Evolutionary conservation across 2,113 vertebrate species (phyloP).

Genomic region (Rostratula benghalensis): DNA sequence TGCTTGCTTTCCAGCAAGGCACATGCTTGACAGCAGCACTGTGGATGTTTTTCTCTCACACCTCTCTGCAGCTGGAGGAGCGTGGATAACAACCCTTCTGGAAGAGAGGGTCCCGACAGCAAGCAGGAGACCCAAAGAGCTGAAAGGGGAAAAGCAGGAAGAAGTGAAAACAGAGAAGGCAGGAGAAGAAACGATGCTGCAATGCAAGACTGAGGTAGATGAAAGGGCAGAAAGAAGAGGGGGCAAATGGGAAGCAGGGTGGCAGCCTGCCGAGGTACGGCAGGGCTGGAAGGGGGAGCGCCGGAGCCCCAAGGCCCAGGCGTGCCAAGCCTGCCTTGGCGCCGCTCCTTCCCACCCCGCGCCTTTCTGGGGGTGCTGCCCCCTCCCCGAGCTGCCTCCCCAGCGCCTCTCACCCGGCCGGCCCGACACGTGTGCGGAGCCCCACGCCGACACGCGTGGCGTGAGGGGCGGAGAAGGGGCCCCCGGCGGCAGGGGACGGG

Average conservation of each 20-base stretch:
- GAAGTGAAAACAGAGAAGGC: not conserved
- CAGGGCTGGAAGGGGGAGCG: not conserved
- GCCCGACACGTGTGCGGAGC: not conserved
- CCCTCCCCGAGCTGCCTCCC: not conserved
- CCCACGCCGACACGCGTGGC: not conserved
- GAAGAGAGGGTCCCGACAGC: rapidly evolving
- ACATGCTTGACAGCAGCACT: rapidly evolving
- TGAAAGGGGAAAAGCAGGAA: not conserved
- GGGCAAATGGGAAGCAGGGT: too few species aligned
- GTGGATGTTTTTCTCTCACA: rapidly evolving
- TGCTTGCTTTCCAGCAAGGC: not conserved
- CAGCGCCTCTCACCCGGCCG: not conserved
- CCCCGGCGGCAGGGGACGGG: not conserved
- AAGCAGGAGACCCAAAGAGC: not conserved
- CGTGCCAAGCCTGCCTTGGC: too few species aligned
- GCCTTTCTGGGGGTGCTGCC: not conserved
- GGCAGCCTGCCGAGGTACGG: not conserved
- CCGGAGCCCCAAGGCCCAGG: not conserved
- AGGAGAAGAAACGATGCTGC: not conserved
- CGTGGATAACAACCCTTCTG: too few species aligned
- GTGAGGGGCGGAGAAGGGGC: not conserved
- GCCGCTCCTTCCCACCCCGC: not conserved
- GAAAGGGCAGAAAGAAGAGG: not conserved
- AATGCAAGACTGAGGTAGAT: rapidly evolving
- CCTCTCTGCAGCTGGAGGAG: not conserved